Conservation (phyloP, 2,113 vertebrate genomes). For the Scytalopus superciliaris region DNA sequence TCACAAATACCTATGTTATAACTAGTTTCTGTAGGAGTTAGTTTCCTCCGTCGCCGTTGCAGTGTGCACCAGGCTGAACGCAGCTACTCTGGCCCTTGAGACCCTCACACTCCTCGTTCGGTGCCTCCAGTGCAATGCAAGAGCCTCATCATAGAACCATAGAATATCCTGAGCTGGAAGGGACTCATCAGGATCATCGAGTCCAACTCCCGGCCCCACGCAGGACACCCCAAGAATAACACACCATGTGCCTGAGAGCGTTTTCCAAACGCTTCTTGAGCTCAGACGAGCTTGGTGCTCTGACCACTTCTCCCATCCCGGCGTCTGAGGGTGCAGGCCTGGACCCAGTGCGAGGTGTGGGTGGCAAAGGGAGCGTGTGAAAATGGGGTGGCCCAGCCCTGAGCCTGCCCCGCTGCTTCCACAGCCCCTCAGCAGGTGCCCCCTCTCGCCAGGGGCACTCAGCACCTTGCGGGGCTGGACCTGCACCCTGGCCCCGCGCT, state of each 20-base stretch:
- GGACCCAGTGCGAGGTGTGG: neutral
- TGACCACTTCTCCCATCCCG: neutral
- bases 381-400: neutral
- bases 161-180: neutral
- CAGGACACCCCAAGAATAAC: neutral
- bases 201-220: neutral
- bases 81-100: neutral
- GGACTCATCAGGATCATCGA: neutral
- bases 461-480: constrained; percentile 10
- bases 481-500: neutral
- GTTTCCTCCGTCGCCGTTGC: neutral
- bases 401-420: neutral
- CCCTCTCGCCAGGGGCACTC: neutral
- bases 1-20: neutral
- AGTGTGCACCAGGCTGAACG: neutral
- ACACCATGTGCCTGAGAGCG: neutral
- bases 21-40: constrained; percentile 60
- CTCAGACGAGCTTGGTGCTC: neutral
- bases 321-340: neutral
- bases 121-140: neutral
- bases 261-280: neutral
- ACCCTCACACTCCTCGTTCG: neutral
- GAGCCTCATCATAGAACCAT: neutral
- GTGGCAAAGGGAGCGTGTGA: neutral
- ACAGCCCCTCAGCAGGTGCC: neutral